Conservation (phyloP, 2,888 invertebrate genomes). For the Athalia circularis region DNA sequence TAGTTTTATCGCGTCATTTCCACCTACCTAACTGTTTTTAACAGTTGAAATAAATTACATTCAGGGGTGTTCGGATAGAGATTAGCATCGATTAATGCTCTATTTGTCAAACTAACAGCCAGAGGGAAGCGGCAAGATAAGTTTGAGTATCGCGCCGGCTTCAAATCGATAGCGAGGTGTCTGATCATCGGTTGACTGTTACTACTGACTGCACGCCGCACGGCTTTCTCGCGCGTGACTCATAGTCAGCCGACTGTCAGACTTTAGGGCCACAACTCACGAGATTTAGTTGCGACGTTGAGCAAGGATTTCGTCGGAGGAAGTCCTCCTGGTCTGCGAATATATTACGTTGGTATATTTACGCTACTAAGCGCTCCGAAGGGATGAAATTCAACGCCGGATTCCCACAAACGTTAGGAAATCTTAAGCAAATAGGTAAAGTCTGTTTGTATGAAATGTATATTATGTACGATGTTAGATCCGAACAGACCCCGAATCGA, state of each 20-base stretch:
- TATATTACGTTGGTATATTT: slow-evolving; percentile 40
- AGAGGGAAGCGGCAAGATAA: too few relatives aligned
- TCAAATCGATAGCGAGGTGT: not conserved
- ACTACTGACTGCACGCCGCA: slow-evolving; percentile 24
- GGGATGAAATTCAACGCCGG: slow-evolving; percentile 16
- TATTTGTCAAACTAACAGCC: not conserved
- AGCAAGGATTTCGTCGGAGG: slow-evolving; percentile 35
- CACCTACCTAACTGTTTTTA: too few relatives aligned
- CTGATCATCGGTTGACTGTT: slow-evolving; percentile 26
- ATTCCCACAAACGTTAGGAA: slow-evolving; percentile 21
- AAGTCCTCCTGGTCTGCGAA: slow-evolving; percentile 33
- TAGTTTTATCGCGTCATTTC: too few relatives aligned
- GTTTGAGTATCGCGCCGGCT: not conserved
- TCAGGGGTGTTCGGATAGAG: too few relatives aligned
- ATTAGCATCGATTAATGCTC: not conserved
- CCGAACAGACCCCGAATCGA: too few relatives aligned
- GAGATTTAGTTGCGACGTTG: slow-evolving; percentile 32
- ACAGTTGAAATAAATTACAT: too few relatives aligned
- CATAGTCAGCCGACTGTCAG: slow-evolving; percentile 34
- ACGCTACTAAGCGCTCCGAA: slow-evolving; percentile 21
- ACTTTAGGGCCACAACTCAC: slow-evolving; percentile 30
- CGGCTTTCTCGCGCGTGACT: slow-evolving; percentile 1
- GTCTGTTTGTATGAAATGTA: too few relatives aligned
- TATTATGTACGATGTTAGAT: too few relatives aligned
- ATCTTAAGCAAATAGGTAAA: slow-evolving; percentile 18